These are phyloP conservation scores for Daktulosphaira vitifoliae DNA, from an alignment of 1,140 invertebrate genomes.

Conservation along the genomic window DNA sequence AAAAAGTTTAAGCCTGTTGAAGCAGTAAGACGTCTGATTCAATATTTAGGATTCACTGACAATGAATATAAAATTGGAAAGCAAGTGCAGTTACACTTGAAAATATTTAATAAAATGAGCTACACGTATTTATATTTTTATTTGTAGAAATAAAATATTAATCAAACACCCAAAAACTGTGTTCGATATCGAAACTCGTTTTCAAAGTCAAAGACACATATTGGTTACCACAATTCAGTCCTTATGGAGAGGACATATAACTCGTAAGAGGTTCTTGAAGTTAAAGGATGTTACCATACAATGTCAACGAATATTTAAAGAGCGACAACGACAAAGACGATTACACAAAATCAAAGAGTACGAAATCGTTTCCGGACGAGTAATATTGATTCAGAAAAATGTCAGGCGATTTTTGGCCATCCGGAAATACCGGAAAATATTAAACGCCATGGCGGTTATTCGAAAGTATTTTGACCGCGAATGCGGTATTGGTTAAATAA, in stretches of 20 bases:
- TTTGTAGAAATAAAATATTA: conserved; percentile 7
- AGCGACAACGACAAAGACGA: not conserved
- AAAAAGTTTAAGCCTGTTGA: not conserved
- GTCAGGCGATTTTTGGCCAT: conserved; percentile 15
- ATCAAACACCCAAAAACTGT: conserved; percentile 2
- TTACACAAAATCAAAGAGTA: not conserved
- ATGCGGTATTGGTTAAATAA: too few relatives aligned
- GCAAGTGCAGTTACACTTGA: not conserved
- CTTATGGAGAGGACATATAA: not conserved
- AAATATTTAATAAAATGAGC: not conserved
- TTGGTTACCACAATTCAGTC: not conserved
- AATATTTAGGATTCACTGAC: not conserved
- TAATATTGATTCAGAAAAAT: conserved; percentile 5
- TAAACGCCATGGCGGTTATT: not conserved
- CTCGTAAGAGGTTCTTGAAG: not conserved
- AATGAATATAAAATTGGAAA: conserved; percentile 22
- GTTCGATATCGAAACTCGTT: conserved; percentile 21
- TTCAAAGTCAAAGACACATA: not conserved
- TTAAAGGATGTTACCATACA: not conserved
- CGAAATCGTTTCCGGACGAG: not conserved
- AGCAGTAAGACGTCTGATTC: not conserved
- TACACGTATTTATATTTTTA: not conserved
- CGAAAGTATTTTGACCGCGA: not conserved
- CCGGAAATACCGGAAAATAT: not conserved
- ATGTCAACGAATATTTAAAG: not conserved